A percentile compares a stretch with the other conserved stretches of the same genome.
phyloP scores from a whole-genome alignment of 35 echinoderm and acorn worm genomes.

The Hemicentrotus pulcherrimus region DNA sequence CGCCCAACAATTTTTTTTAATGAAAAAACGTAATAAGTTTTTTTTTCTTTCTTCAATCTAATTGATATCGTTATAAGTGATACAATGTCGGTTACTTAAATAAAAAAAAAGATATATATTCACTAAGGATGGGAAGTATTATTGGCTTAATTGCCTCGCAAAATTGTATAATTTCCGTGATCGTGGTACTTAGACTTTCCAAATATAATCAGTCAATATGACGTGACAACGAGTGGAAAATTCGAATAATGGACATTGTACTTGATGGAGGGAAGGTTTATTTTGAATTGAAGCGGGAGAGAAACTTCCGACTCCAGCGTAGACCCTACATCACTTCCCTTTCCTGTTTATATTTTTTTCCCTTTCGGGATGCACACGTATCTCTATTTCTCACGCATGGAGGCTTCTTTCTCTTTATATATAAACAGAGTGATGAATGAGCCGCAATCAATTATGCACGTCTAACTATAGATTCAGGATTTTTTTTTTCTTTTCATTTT shows the following conservation, averaged over 20 bases:
- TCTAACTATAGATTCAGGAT: not conserved
- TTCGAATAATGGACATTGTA: not conserved
- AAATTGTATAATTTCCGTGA: not conserved
- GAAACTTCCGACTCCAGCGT: not conserved
- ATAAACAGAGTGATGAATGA: not conserved
- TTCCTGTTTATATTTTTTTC: slow-evolving; percentile 10
- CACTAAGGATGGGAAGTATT: not conserved
- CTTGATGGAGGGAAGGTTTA: not conserved
- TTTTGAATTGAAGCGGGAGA: not conserved
- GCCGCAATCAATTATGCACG: not conserved
- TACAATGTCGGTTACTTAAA: too few species aligned
- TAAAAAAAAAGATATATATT: too few species aligned
- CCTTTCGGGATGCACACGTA: slow-evolving; percentile 15
- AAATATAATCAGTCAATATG: not conserved
- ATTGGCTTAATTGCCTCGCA: not conserved
- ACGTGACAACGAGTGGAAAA: not conserved
- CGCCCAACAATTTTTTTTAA: too few species aligned
- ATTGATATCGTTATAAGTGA: too few species aligned
- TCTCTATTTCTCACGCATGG: not conserved
- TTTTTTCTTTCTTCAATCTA: too few species aligned
- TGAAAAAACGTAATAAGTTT: too few species aligned
- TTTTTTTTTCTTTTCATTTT: not conserved
- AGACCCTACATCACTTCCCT: not conserved
- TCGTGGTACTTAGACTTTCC: not conserved
- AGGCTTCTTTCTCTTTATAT: not conserved